A percentile compares a stretch with the other conserved stretches of the same genome.
Conservation (phyloP, 1,140 invertebrate species). For the Sipha flava region DNA sequence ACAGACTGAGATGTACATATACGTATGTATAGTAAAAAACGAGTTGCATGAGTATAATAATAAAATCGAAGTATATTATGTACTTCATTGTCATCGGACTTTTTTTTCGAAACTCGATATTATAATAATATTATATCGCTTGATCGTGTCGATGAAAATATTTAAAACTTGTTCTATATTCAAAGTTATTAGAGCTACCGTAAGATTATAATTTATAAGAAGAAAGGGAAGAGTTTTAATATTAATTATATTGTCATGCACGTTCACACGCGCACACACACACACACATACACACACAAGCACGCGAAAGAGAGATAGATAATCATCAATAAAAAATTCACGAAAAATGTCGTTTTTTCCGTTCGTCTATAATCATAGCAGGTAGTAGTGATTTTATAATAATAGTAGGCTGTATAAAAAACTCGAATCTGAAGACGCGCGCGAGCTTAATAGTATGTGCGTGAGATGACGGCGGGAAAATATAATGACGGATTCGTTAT, state of each 20-base stretch:
- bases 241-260: neutral
- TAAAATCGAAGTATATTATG: neutral
- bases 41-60: too few species aligned
- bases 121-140: neutral
- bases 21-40: too few species aligned
- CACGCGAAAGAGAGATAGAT: neutral
- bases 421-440: neutral
- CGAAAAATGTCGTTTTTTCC: neutral
- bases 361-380: neutral
- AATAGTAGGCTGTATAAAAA: neutral
- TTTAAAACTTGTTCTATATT: neutral
- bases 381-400: neutral
- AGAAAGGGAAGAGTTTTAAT: neutral
- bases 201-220: neutral
- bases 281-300: too few species aligned
- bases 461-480: neutral
- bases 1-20: too few species aligned
- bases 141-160: neutral
- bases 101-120: neutral
- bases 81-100: neutral
- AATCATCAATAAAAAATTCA: neutral
- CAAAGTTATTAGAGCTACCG: neutral
- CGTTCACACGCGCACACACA: too few species aligned
- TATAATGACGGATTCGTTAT: slow-evolving; percentile 15
- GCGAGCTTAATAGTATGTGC: neutral